phyloP scores from a whole-genome alignment of 2,113 vertebrate genomes.

The Mus pahari region DNA sequence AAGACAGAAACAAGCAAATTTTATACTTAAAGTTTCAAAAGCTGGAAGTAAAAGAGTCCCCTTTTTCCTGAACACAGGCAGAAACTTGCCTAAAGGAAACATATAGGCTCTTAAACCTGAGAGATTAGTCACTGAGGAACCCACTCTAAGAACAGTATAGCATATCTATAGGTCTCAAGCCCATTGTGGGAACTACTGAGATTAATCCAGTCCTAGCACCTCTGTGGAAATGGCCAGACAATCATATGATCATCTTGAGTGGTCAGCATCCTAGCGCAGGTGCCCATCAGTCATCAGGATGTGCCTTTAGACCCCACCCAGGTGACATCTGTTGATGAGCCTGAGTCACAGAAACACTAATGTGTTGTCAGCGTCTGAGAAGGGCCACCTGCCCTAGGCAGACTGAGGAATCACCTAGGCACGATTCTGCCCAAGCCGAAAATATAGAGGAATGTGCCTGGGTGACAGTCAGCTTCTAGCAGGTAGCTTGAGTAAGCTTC shows the following conservation, averaged over 20 bases:
- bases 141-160: background rate
- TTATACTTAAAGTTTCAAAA: background rate
- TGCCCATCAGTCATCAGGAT: background rate
- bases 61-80: background rate
- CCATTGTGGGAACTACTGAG: background rate
- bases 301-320: background rate
- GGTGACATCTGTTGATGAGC: rapidly evolving
- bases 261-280: background rate
- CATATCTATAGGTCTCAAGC: background rate
- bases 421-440: background rate
- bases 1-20: background rate
- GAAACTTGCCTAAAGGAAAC: background rate
- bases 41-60: background rate
- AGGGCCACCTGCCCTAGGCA: background rate
- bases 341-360: background rate
- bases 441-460: background rate
- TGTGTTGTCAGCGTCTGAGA: background rate
- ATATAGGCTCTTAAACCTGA: rapidly evolving
- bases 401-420: rapidly evolving
- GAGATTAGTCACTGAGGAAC: background rate
- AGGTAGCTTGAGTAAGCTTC: background rate
- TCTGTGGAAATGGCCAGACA: background rate
- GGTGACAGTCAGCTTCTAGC: background rate
- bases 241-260: rapidly evolving
- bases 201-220: no score